Evolutionary conservation across 2,113 vertebrate genomes (phyloP), one percentile per base, ranked within the genome.

Genomic region (Brachionichthys hirsutus): DNA sequence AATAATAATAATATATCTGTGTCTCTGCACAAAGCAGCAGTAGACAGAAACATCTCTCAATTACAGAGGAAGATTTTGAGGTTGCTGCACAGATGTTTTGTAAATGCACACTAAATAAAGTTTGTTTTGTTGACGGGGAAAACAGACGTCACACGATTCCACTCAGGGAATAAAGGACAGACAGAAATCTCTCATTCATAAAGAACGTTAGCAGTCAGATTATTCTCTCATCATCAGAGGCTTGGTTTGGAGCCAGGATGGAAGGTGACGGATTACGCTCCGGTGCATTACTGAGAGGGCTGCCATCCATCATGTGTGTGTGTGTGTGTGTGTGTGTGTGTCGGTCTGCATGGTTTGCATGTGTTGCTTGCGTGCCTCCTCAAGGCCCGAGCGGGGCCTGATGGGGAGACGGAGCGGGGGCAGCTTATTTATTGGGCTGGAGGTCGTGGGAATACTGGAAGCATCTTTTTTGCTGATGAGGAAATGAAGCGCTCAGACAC

Each of bases 381-480:
- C 46, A 24, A 43, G 54, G 77, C 75, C 81, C 19, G 3, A 16
- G 66, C 53, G 57, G 46, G 36, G 41, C 24, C 61, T 67, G 53
- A 22, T 8, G 42, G 78, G 41, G 48, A 82, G 80, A 84, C 44
- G 35, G 75, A 60, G 54, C 42, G 12, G 61, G 49, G 64, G 45
- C 2, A 40, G 55, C 59, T 71, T 78, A 72, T 87, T 82, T 80
- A 61, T 78, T 77, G 60, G 61, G 62, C 19, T 63, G 40, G 61
- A 46, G 62, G 67, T 75, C 56, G 40, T 69, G 77, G 81, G 77
- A 83, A 83, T 81, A 66, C 59, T 49, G 70, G 67, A 55, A 78
- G 63, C 51, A 70, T 61, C 70, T 70, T 62, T n/a, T 40, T 44
- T 6, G 20, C 52, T 72, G 66, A 73, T 73, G 54, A 12, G 9